Evolutionary conservation across 1,140 invertebrate species (phyloP), one percentile per base, ranked within the genome.

Genomic region (Pteromalus puparum): DNA sequence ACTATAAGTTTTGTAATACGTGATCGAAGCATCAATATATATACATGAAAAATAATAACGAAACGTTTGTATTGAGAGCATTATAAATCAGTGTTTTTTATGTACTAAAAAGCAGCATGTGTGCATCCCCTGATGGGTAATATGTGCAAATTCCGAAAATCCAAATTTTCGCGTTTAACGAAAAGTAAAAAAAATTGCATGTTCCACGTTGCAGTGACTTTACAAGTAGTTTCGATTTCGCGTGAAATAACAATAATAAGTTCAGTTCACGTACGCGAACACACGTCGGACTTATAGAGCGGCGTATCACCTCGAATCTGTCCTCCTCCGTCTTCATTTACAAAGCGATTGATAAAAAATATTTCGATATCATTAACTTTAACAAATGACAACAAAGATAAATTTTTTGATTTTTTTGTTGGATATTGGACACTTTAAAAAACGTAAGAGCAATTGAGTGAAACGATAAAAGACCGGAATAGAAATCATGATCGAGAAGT

Each of bases 321-420:
- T 67, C 28, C 77, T 79, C 30, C n/a, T 79, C 77, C 38, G 77
- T 79, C 53, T 70, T 81, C 46, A 12, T 48, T 81, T 18, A 48
- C 6, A 72, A 72, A 70, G 28, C 28, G 1, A n/a, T 70, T 26
- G 21, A 67, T 6, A 18, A 26, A 24, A 67, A 68, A 38, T 21
- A 42, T 42, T 42, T 74, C 34, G 15, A 74, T 42, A 48, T 18
- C 13, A 1, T 15, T 48, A 18, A 48, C 46, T 15, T 15, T 48
- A 77, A 61, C n/a, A 61, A 61, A 0, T 77, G 38, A 77, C 30
- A 61, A 77, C 61, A 61, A 77, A 46, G 2, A 24, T 0, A 21
- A 72, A 5, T 30, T 10, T 46, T 68, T 38, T n/a, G 65, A 24
- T 68, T 80, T 68, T 80, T 46, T 68, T 42, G 6, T n/a, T 42